These are phyloP conservation scores for Gambelia wislizenii DNA, from an alignment of 2,797 vertebrate genomes.

Conservation along the genomic window DNA sequence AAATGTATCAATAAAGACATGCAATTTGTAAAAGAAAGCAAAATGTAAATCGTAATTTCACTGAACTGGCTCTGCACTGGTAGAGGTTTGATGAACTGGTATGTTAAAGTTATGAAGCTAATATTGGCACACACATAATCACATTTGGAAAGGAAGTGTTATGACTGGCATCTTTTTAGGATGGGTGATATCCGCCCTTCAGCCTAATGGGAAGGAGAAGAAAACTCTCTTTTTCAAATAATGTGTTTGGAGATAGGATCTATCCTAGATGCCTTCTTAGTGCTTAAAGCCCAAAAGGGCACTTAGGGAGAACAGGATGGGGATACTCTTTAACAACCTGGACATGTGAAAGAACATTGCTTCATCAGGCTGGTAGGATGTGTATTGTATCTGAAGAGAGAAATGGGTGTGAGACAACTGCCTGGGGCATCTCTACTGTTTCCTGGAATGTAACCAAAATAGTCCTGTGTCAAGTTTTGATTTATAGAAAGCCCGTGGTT, in stretches of 20 bases:
- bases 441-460: conserved; percentile 7
- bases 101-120: background rate
- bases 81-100: background rate
- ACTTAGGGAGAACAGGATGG: background rate
- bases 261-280: background rate
- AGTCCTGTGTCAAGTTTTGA: background rate
- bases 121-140: background rate
- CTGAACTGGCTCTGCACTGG: background rate
- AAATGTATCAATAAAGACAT: background rate
- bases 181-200: background rate
- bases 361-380: background rate
- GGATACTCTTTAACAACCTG: background rate
- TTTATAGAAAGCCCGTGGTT: background rate
- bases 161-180: background rate
- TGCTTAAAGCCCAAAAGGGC: background rate
- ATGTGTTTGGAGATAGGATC: background rate
- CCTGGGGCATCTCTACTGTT: background rate
- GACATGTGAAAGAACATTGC: background rate
- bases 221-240: background rate
- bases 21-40: background rate
- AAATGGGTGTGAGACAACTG: background rate
- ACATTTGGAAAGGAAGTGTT: background rate
- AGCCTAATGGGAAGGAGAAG: background rate
- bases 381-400: background rate
- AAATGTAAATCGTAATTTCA: background rate